Conservation (phyloP, 2,888 invertebrate genomes). For the Lepidonotus clava region DNA sequence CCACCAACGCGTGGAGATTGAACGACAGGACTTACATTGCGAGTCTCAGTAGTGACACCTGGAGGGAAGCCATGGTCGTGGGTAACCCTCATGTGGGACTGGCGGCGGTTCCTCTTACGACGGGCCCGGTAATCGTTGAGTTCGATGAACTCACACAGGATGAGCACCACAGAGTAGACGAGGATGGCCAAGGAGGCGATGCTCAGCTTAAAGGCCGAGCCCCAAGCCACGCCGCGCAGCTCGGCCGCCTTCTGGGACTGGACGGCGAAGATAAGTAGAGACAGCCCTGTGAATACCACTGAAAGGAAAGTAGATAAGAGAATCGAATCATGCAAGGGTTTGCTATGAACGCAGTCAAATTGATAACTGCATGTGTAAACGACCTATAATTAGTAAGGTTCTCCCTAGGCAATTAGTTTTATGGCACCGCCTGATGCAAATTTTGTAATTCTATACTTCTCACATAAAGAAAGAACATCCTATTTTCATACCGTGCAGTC, state of each 20-base stretch:
- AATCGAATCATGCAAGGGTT: no score
- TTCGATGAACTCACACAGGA: not conserved
- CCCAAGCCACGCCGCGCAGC: conserved; percentile 1
- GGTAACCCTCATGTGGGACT: not conserved
- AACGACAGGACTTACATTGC: no score
- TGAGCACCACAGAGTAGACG: not conserved
- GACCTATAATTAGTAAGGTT: no score
- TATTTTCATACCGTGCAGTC: no score
- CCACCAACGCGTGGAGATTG: no score
- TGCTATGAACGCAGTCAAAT: no score
- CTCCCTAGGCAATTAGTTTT: no score
- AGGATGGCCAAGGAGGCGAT: not conserved
- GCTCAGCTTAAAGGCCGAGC: not conserved
- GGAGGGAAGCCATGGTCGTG: not conserved
- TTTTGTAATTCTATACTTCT: no score
- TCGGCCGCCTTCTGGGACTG: not conserved
- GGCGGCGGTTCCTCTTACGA: not conserved
- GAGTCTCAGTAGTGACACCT: not conserved
- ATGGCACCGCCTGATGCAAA: no score
- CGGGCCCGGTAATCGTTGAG: not conserved
- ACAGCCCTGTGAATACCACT: not conserved
- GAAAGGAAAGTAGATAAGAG: no score
- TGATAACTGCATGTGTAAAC: no score
- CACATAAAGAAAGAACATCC: no score
- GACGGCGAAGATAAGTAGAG: not conserved